Base-by-base conservation (phyloP, 2,113 vertebrate genomes). In the Coturnix japonica region DNA sequence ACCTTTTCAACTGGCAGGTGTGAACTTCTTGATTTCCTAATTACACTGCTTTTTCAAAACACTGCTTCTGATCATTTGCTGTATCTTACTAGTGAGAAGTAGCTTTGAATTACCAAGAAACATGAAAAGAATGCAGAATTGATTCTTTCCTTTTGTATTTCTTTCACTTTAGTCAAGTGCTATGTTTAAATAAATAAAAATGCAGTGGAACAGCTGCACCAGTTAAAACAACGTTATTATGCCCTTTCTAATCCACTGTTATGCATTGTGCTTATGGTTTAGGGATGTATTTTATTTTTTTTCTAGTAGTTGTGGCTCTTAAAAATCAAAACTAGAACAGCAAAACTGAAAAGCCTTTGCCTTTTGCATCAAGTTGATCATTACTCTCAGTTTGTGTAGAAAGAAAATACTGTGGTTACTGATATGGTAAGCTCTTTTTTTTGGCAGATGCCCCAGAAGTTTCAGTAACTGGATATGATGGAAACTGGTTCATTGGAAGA, bases 401-500 rank as follows among this genome's bases (percentile, higher is more conserved):
- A 57, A 25, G 8, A 63, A 80, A 85, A 47, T 75, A 14, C 1
- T 80, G 21, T 76, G 28, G 18, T 47, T 73, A 31, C 65, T 94
- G 65, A 86, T 33, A 30, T n/a, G 26, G 31, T 51, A 6, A 65
- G 35, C 51, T 51, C 4, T 87, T 94, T 53, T 94, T 53, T 92
- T 89, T 97, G 95, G 41, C 97, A 99, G 99, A 98, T 98, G 98
- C 98, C 44, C 99, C 99, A 61, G 97, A 97, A 89, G 98, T 99
- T 87, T 98, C 98, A 37, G 97, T 99, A 88, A 97, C 95, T 89
- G 98, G 98, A 43, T 97, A 97, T 89, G 97, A 98, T 95, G 97
- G 98, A 70, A 98, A 98, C 93, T 99, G 99, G 99, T 99, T 98
- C 90, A 98, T 98, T 69, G 99, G 99, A 93, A 98, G 99, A 97